Evolutionary conservation across 2,888 invertebrate genomes (phyloP), one percentile per base, ranked within the genome.

Genomic region (Phyllotreta cruciferae): DNA sequence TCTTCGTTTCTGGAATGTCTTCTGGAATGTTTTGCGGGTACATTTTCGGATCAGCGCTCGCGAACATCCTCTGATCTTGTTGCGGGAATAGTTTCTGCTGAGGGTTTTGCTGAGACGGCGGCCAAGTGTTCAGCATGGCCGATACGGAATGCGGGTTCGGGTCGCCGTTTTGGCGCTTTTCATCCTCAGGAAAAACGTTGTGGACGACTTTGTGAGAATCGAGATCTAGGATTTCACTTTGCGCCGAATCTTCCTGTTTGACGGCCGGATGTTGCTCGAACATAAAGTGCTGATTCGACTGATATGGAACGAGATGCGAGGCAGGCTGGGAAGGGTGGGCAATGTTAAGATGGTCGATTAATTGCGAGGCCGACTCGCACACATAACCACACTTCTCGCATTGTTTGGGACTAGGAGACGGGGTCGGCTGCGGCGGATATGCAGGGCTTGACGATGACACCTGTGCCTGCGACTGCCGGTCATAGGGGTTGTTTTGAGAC

Each of bases 201-300:
- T 82, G 90, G 1, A 94, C 93, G 0, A 94, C 93, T 82, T 94
- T 94, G 77, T 94, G 94, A 0, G 93, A 94, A 78, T 94, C 94
- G 66, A 94, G 82, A 78, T 94, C 94, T 60, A 94, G 84, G 69
- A 94, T 91, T 75, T 94, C 94, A 9, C 90, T 89, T 52, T 90
- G 89, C 63, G 90, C 89, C 74, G 90, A 89, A 54, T 87, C 87
- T 74, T 89, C 89, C 73, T 86, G 86, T 74, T 88, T 89, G 0
- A 85, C 72, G 67, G 86, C 85, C 1, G 79, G 62, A 64, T 79
- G 83, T 71, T 83, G 83, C 0, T 77, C 75, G 70, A 72, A 78
- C 71, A 73, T 75, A 56, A 73, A 74, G 68, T 82, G 78, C 73
- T 82, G 86, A 73, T 85, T 85, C 74, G 50, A 83, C 74, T 66